phyloP scores from a whole-genome alignment of 2,113 vertebrate genomes.

The Campylomormyrus numenius region DNA sequence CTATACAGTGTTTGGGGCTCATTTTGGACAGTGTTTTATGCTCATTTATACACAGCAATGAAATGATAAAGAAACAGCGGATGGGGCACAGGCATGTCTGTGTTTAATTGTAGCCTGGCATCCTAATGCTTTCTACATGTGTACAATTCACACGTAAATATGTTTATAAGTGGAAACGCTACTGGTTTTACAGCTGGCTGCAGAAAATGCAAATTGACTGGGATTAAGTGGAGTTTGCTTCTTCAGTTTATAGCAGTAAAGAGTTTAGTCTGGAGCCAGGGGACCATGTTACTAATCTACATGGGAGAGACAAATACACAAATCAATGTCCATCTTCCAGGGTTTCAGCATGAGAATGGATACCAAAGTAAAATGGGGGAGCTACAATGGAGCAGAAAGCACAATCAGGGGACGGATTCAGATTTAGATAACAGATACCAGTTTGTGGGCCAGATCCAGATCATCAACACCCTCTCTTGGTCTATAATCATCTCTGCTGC shows the following conservation, averaged over 20 bases:
- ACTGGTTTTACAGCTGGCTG: constrained; percentile 48
- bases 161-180: constrained; percentile 39
- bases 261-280: constrained; percentile 36
- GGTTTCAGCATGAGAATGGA: background rate
- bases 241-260: constrained; percentile 52
- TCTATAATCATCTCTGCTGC: background rate
- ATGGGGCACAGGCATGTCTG: constrained; percentile 37
- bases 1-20: background rate
- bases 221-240: constrained; percentile 41
- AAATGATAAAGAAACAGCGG: constrained; percentile 38
- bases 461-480: background rate
- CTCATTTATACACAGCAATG: constrained; percentile 36
- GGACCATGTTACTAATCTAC: constrained; percentile 22
- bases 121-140: constrained; percentile 56
- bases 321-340: constrained; percentile 6
- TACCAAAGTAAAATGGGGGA: background rate
- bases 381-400: background rate
- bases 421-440: background rate
- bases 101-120: constrained; percentile 57
- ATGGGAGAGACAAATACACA: constrained; percentile 25
- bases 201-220: constrained; percentile 52
- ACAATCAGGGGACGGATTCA: background rate
- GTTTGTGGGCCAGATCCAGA: background rate
- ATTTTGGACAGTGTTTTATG: background rate
- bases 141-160: constrained; percentile 58